Percentiles rank a stretch among this genome's conserved stretches.
Evolutionary conservation across 2,113 vertebrate genomes (phyloP).

Genomic region (Platichthys stellatus): DNA sequence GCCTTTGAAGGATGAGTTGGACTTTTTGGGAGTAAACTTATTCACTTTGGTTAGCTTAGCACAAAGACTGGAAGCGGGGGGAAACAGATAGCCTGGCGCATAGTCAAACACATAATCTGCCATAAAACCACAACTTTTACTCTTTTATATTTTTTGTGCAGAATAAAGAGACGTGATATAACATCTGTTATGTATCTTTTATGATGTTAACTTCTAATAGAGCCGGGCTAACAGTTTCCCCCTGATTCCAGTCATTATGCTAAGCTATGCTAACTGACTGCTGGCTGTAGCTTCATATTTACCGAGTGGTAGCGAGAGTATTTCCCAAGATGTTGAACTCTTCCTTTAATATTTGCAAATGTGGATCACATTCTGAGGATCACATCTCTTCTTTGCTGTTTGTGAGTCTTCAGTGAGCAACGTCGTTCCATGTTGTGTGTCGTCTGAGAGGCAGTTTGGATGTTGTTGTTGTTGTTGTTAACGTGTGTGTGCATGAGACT

Average conservation of each 20-base stretch:
- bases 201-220: neutral
- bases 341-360: neutral
- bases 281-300: neutral
- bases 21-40: neutral
- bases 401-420: conserved; percentile 20
- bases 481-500: conserved; percentile 8
- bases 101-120: neutral
- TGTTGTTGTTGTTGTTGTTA: neutral
- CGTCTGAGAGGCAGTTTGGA: conserved; percentile 15
- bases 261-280: neutral
- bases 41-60: conserved; percentile 13
- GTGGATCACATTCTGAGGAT: conserved; percentile 18
- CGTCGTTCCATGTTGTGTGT: conserved; percentile 10
- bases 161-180: neutral
- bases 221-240: neutral
- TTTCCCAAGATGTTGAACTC: neutral
- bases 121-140: neutral
- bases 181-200: too few species aligned
- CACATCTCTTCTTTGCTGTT: conserved; percentile 14
- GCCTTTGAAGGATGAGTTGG: conserved; percentile 1
- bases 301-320: neutral
- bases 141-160: neutral
- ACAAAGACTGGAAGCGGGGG: conserved; percentile 4
- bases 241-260: neutral
- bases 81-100: neutral